Conservation (phyloP, 2,888 invertebrate genomes). For the Andrena bucephala region DNA sequence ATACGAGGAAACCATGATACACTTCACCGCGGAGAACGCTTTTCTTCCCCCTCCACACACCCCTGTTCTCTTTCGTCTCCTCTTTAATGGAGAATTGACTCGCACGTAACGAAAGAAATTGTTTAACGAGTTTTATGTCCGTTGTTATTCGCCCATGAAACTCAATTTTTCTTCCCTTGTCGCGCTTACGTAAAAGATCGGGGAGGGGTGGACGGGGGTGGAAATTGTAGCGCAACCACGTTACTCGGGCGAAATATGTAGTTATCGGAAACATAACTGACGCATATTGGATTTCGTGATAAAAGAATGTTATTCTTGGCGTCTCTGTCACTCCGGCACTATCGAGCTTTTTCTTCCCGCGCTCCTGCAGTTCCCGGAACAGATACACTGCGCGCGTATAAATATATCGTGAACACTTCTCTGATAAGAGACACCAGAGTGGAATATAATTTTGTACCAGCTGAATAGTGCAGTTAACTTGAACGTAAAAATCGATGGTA, state of each 20-base stretch:
- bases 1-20: slow-evolving; percentile 35
- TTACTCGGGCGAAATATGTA: neutral
- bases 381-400: neutral
- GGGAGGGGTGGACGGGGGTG: neutral
- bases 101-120: neutral
- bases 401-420: neutral
- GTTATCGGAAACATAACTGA: slow-evolving; percentile 13
- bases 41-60: neutral
- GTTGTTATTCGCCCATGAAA: neutral
- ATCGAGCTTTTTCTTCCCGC: slow-evolving; percentile 19
- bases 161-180: neutral
- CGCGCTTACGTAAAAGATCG: neutral
- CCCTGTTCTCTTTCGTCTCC: neutral
- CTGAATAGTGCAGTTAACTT: neutral
- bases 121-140: neutral
- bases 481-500: neutral
- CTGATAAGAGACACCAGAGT: neutral
- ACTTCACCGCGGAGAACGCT: neutral
- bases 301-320: slow-evolving; percentile 30
- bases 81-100: neutral
- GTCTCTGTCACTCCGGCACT: slow-evolving; percentile 9
- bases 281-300: slow-evolving; percentile 19
- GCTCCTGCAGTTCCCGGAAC: neutral
- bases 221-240: neutral
- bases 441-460: neutral